Conservation (phyloP, 2,888 invertebrate genomes). For the Brenthis hecate region DNA sequence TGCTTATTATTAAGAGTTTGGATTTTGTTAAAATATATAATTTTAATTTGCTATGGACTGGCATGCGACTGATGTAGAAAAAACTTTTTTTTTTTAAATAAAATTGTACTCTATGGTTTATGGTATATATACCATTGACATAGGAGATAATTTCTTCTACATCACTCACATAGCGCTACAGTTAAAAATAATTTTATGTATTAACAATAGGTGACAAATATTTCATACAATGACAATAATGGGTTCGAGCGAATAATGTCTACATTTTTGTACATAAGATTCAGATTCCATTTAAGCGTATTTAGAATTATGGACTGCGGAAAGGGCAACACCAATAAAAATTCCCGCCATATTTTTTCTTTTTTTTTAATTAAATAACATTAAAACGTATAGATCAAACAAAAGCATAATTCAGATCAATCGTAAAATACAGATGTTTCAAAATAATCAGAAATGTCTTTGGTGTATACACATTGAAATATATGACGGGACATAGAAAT, state of each 20-base stretch:
- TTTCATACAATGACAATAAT: slow-evolving; percentile 17
- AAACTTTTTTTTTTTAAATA: no score
- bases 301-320: slow-evolving; percentile 44
- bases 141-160: background rate
- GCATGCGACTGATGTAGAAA: no score
- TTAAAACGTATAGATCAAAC: slow-evolving; percentile 13
- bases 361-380: background rate
- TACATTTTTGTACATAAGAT: slow-evolving; percentile 44
- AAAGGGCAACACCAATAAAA: slow-evolving; percentile 36
- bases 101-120: background rate
- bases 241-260: slow-evolving; percentile 40
- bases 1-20: no score
- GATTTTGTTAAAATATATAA: no score
- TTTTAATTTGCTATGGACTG: no score
- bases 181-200: slow-evolving; percentile 34
- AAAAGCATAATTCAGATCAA: slow-evolving; percentile 17
- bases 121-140: background rate
- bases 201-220: background rate
- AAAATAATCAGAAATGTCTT: slow-evolving; percentile 44
- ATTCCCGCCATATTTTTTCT: slow-evolving; percentile 11
- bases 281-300: slow-evolving; percentile 38
- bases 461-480: slow-evolving; percentile 50
- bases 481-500: slow-evolving; percentile 33
- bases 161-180: slow-evolving; percentile 4
- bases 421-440: slow-evolving; percentile 3